Evolutionary conservation across 1,140 invertebrate species (phyloP).

Genomic region (Bombus sibiricus): DNA sequence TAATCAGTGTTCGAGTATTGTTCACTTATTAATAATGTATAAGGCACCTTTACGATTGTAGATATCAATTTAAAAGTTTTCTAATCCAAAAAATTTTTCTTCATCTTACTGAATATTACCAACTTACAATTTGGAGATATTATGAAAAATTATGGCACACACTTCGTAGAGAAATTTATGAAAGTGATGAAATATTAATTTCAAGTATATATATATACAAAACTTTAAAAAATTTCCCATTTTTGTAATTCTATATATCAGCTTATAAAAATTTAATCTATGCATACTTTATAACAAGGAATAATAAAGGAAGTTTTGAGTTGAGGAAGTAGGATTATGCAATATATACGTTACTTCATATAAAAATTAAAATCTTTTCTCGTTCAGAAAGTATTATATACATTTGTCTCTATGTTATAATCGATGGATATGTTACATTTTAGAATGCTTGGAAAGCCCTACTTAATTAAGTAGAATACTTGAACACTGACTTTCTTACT

Average conservation of each 20-base stretch:
- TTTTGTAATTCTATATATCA: background rate
- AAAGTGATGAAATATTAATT: background rate
- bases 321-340: conserved; percentile 5
- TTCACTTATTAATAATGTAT: background rate
- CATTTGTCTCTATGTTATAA: background rate
- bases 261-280: background rate
- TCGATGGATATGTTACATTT: background rate
- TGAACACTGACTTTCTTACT: conserved; percentile 37
- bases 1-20: conserved; percentile 32
- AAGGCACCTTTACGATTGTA: background rate
- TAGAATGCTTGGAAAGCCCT: conserved; percentile 8
- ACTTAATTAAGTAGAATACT: conserved; percentile 2
- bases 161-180: background rate
- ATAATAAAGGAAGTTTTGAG: background rate
- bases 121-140: background rate
- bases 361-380: conserved; percentile 15
- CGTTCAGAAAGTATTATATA: background rate
- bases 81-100: background rate
- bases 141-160: conserved; percentile 2
- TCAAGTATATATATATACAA: background rate
- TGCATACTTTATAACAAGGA: background rate
- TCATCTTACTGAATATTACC: background rate
- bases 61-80: background rate
- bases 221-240: background rate
- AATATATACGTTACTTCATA: background rate